Evolutionary conservation across 2,113 vertebrate genomes (phyloP), one percentile per base, ranked within the genome.

Genomic region (Paracanthobrama guichenoti): DNA sequence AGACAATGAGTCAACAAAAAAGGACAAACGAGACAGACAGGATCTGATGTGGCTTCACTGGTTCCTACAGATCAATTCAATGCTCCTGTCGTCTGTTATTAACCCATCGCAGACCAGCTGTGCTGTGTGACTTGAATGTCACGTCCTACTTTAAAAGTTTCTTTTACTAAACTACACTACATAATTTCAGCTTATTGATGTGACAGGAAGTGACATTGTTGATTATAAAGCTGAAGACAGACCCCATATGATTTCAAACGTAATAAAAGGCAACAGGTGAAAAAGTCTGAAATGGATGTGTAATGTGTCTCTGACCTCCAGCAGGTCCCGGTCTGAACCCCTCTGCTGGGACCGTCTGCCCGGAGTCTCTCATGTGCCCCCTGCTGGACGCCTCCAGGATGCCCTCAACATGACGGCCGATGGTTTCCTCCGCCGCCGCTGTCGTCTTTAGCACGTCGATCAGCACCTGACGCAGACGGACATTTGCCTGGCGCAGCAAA

Each of bases 401-500:
- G 3, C 94, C 95, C 72, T 97, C 93, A 87, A 98, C 95, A 89
- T 98, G 96, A 7, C 90, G 91, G 35, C 96, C 95, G 86, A 98
- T 95, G 22, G 96, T 98, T 90, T 98, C 96, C 90, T 99, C 98
- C 6, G 95, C 94, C 16, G 96, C 96, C 22, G 93, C 94, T 0
- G 97, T 97, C 26, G 96, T 99, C 92, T 97, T 98, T 85, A 97
- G 93, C 74, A 99, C 95, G 50, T 98, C 97, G 66, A 94, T 89
- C 67, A 99, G 90, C 72, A 97, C 96, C 92, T 96, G 97, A 76
- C 96, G 77, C 22, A 98, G 94, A 86, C 93, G 96, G 78, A 93
- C 92, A 86, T 98, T 98, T 64, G 95, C 92, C 82, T 93, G 91
- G 79, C 93, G 95, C 60, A 97, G 91, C 77, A 93, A 82, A 87